Evolutionary conservation across 1,140 invertebrate species (phyloP).

Genomic region (Liolophura sinensis): DNA sequence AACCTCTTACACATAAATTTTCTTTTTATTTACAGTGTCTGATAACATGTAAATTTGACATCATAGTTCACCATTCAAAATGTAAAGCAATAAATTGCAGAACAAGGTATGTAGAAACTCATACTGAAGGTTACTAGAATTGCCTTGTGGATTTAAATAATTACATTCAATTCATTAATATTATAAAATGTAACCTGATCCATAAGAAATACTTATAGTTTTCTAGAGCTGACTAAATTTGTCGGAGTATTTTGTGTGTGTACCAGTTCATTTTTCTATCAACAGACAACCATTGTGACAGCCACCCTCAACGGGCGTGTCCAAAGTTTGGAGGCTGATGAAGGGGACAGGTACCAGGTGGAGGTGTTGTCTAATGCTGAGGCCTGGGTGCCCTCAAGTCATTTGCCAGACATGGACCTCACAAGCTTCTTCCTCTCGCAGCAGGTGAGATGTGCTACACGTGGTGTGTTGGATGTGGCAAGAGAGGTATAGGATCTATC

Average conservation of each 20-base stretch:
- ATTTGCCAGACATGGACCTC: constrained; percentile 21
- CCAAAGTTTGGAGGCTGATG: constrained; percentile 27
- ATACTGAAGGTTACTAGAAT: too few relatives aligned
- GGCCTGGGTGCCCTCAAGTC: constrained; percentile 23
- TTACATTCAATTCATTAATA: too few relatives aligned
- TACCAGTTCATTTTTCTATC: constrained; percentile 3
- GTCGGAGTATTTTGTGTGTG: background rate
- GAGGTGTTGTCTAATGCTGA: constrained; percentile 47
- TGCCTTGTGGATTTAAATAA: too few relatives aligned
- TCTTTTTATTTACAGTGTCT: too few relatives aligned
- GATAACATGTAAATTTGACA: too few relatives aligned
- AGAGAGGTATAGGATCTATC: too few relatives aligned
- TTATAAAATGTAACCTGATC: background rate
- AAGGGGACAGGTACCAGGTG: constrained; percentile 36
- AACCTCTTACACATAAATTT: too few relatives aligned
- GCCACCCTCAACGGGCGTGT: constrained; percentile 45
- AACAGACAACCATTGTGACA: constrained; percentile 46
- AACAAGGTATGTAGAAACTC: too few relatives aligned
- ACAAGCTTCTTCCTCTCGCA: constrained; percentile 28
- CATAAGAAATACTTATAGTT: constrained; percentile 4
- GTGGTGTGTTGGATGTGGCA: too few relatives aligned
- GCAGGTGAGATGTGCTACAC: constrained; percentile 32
- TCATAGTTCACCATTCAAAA: too few relatives aligned
- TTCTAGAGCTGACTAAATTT: background rate
- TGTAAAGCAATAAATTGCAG: too few relatives aligned